Evolutionary conservation across 1,140 invertebrate genomes (phyloP).

Genomic region (Oryctes rhinoceros): DNA sequence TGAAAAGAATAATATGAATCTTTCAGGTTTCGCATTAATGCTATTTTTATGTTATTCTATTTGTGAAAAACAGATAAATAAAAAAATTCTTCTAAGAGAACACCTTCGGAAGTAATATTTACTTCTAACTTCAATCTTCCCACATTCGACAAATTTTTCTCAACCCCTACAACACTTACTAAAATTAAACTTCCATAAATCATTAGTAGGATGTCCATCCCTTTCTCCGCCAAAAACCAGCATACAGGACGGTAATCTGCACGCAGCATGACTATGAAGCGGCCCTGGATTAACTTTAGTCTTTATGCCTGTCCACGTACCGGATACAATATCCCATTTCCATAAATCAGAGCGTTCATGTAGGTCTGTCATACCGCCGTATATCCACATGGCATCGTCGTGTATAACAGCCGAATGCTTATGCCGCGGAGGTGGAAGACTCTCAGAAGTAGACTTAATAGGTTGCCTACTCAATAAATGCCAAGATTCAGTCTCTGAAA

Average conservation of each 20-base stretch:
- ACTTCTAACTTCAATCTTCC: too few relatives aligned
- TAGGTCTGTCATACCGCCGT: constrained; percentile 89
- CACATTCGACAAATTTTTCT: too few relatives aligned
- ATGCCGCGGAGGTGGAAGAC: constrained; percentile 76
- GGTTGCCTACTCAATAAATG: constrained; percentile 65
- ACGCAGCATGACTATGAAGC: constrained; percentile 83
- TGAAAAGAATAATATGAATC: too few relatives aligned
- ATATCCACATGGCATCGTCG: constrained; percentile 83
- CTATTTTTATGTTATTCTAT: too few relatives aligned
- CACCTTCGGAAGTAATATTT: too few relatives aligned
- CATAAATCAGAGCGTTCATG: constrained; percentile 84
- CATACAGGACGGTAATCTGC: constrained; percentile 81
- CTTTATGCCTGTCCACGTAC: constrained; percentile 75
- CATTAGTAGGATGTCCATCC: constrained; percentile 76
- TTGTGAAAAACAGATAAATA: too few relatives aligned
- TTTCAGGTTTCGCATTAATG: too few relatives aligned
- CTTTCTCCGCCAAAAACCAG: constrained; percentile 85
- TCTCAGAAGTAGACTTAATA: constrained; percentile 56
- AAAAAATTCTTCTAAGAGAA: too few relatives aligned
- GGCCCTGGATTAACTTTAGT: constrained; percentile 76
- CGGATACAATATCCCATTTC: constrained; percentile 78
- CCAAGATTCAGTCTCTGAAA: constrained; percentile 80
- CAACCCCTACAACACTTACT: constrained; percentile 64
- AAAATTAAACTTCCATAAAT: constrained; percentile 89
- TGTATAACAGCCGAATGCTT: constrained; percentile 86